Base-by-base conservation (phyloP, 2,113 vertebrate species). In the Gallinago media region DNA sequence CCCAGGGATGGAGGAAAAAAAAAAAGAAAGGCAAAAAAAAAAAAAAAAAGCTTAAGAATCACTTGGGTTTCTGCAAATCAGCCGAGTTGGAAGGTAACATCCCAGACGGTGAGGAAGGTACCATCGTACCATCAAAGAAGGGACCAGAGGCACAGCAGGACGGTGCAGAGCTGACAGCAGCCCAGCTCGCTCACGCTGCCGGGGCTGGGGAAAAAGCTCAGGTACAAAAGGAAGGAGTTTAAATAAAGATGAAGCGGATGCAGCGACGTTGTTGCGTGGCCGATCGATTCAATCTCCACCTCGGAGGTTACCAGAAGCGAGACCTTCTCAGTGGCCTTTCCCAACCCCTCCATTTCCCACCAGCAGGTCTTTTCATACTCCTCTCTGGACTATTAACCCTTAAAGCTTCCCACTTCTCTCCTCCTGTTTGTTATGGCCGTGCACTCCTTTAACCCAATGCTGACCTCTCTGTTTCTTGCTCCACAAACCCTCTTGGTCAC, bases 221-320 rank as follows among this genome's bases (percentile, higher is more conserved):
- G 0, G 15, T 56, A 88, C 81, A 94, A 94, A 97, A 92, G 90
- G 70, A 91, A 77, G 73, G 89, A 67, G 68, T 95, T 95, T 95
- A 97, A 84, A 87, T 92, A 95, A 95, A 97, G 96, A 96, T 92
- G 92, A 96, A 95, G 85, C 17, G 1, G 61, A 93, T 68, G 55
- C 71, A 65, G 82, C 0, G 77, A 74, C 88, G 92, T 70, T 85
- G 94, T 44, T 46, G 74, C 46, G 47, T 0, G 3, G 90, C 46
- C 5, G 3, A 81, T 82, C 76, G 70, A 40, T 59, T 76, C 73
- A 74, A n/a, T 50, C 89, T 77, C 47, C 63, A 88, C 71, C 80
- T 96, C 83, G 68, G 92, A 92, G 85, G 91, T 94, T 88, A 94
- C 36, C 91, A 78, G 76, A 96, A 78, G 56, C 1, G 3, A 91